Conservation (phyloP, 2,888 invertebrate species). For the Adela reaumurella region DNA sequence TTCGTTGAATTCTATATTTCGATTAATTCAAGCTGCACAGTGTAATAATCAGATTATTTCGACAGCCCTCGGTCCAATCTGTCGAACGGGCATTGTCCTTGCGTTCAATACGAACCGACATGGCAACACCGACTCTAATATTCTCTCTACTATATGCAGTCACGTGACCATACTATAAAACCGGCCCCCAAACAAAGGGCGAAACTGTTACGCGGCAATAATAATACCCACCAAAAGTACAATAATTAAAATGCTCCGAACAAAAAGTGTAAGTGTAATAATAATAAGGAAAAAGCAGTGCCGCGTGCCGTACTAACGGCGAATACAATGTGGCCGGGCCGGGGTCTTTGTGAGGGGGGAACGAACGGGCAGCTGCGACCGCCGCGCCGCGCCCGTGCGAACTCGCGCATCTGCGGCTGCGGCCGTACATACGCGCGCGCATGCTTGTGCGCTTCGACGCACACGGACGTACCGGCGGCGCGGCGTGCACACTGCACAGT, state of each 20-base stretch:
- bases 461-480: no score
- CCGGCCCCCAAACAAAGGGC: not conserved
- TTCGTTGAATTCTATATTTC: no score
- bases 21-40: no score
- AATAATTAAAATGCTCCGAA: not conserved
- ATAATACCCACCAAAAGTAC: not conserved
- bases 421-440: slow-evolving; percentile 15
- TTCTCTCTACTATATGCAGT: not conserved
- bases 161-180: not conserved
- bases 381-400: slow-evolving; percentile 28
- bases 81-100: no score
- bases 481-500: no score
- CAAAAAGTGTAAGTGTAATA: not conserved
- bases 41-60: no score
- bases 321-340: not conserved
- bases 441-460: no score
- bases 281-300: not conserved
- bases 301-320: not conserved
- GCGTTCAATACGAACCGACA: not conserved
- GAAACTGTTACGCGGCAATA: not conserved
- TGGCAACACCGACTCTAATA: not conserved
- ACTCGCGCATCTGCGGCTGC: slow-evolving; percentile 24
- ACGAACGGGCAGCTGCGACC: not conserved
- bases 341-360: no score
- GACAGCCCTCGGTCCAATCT: no score